Evolutionary conservation across 2,888 invertebrate genomes (phyloP).

Genomic region (Calameuta pallipes): DNA sequence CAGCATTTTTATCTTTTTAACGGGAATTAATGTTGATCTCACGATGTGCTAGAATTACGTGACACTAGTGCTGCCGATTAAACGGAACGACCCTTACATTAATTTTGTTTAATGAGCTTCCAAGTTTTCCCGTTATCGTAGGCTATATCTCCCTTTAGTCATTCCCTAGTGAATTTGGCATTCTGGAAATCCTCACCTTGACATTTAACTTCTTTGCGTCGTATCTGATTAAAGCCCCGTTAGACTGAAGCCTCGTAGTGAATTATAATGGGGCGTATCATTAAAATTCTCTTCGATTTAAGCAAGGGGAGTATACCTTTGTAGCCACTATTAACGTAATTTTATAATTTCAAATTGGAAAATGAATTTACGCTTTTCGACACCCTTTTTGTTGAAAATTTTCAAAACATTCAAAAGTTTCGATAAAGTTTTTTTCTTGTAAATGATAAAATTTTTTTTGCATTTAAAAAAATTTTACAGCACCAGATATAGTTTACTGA

Average conservation of each 20-base stretch:
- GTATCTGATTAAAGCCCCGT: not conserved
- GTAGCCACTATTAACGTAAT: not conserved
- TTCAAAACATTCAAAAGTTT: not conserved
- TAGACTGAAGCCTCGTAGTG: not conserved
- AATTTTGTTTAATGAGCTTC: not conserved
- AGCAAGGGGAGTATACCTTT: not conserved
- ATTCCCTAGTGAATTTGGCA: not conserved
- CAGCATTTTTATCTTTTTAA: not conserved
- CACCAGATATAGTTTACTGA: not conserved
- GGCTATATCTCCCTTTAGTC: not conserved
- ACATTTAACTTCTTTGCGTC: not conserved
- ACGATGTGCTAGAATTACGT: no score
- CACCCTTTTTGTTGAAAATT: not conserved
- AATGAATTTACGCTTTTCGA: not conserved
- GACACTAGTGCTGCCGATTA: not conserved
- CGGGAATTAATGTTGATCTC: not conserved
- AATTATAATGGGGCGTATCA: not conserved
- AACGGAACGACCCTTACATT: not conserved
- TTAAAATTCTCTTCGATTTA: not conserved
- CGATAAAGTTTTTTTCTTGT: not conserved
- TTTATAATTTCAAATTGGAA: not conserved
- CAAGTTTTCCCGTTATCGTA: not conserved
- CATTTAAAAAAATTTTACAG: not conserved
- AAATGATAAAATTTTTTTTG: not conserved
- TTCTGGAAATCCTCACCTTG: not conserved